Evolutionary conservation across 2,888 invertebrate genomes (phyloP).

Genomic region (Gortyna flavago): DNA sequence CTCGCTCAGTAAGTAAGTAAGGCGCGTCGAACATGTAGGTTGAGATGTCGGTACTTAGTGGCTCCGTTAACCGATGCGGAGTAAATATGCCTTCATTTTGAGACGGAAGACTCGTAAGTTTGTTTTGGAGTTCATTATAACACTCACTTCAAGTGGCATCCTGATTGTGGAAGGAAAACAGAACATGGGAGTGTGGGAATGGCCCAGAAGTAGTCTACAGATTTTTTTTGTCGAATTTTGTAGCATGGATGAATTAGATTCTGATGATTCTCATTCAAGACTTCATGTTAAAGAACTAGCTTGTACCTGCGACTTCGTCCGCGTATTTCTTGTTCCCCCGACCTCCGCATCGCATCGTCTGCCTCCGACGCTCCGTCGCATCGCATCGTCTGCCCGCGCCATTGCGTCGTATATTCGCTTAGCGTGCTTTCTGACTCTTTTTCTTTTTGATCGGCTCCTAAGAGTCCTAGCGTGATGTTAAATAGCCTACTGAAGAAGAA

Average conservation of each 20-base stretch:
- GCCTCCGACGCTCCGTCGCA: no score
- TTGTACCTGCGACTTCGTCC: background rate
- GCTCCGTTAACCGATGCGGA: conserved; percentile 40
- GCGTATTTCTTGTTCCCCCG: no score
- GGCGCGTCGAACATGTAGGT: conserved; percentile 61
- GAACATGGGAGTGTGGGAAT: conserved; percentile 28
- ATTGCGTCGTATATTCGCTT: background rate
- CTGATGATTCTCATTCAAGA: background rate
- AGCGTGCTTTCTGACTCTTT: background rate
- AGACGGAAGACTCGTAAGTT: conserved; percentile 16
- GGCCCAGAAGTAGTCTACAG: background rate
- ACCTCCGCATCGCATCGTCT: no score
- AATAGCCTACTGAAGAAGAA: no score
- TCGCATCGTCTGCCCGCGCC: background rate
- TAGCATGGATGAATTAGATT: background rate
- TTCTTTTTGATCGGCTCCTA: background rate
- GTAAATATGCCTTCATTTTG: conserved; percentile 48
- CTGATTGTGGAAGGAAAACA: conserved; percentile 6
- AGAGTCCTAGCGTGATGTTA: no score
- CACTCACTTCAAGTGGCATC: conserved; percentile 9
- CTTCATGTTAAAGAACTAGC: background rate
- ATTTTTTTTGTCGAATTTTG: background rate
- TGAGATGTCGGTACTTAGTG: conserved; percentile 62
- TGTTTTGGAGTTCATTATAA: conserved; percentile 35
- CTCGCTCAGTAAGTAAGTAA: conserved; percentile 52